A percentile compares a stretch with the other conserved stretches of the same genome.
phyloP scores from a whole-genome alignment of 2,888 invertebrate species.

The Nipponacmea schrenckii region DNA sequence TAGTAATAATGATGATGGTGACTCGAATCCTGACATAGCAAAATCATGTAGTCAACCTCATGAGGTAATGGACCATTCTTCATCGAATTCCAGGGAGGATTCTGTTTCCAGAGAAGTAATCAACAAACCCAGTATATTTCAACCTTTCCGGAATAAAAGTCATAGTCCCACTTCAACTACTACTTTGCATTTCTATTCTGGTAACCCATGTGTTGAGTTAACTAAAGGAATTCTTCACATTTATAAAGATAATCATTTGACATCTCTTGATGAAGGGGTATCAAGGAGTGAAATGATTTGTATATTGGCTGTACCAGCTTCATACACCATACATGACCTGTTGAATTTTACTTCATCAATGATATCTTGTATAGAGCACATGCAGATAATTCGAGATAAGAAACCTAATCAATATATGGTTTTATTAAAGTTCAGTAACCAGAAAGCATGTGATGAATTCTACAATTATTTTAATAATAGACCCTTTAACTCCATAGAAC shows the following conservation, averaged over 20 bases:
- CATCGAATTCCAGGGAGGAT: slow-evolving; percentile 23
- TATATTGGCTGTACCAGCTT: slow-evolving; percentile 66
- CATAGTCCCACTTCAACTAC: slow-evolving; percentile 51
- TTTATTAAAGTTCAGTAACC: slow-evolving; percentile 81
- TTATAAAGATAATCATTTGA: slow-evolving; percentile 88
- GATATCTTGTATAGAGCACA: slow-evolving; percentile 78
- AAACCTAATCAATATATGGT: slow-evolving; percentile 97
- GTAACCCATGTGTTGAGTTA: slow-evolving; percentile 96
- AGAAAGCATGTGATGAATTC: slow-evolving; percentile 87
- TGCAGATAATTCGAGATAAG: slow-evolving; percentile 88
- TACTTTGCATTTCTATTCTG: slow-evolving; percentile 82
- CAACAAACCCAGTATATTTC: slow-evolving; percentile 26
- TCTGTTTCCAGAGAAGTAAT: slow-evolving; percentile 21
- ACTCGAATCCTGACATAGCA: neutral
- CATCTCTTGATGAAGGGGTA: slow-evolving; percentile 55
- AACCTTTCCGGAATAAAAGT: slow-evolving; percentile 45
- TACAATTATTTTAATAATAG: slow-evolving; percentile 92
- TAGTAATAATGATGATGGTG: neutral
- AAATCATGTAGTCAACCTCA: neutral
- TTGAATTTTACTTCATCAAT: slow-evolving; percentile 94
- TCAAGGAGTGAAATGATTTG: slow-evolving; percentile 75
- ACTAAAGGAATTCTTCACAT: slow-evolving; percentile 96
- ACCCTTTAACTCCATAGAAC: slow-evolving; percentile 92
- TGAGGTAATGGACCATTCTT: slow-evolving; percentile 11
- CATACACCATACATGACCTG: slow-evolving; percentile 86